Conservation (phyloP, 2,797 vertebrate genomes). For the Choloepus didactylus region DNA sequence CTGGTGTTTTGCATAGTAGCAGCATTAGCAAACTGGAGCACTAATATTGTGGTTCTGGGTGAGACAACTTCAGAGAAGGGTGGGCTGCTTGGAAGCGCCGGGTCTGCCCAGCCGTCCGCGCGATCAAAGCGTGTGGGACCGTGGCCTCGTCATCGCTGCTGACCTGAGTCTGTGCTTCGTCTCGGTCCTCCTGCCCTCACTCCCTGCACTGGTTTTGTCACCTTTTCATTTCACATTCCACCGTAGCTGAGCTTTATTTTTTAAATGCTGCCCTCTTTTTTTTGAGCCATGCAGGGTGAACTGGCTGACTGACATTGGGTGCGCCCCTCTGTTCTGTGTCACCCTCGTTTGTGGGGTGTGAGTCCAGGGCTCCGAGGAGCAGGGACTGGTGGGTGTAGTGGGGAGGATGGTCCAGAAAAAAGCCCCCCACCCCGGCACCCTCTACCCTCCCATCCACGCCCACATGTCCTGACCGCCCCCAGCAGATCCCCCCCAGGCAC, state of each 20-base stretch:
- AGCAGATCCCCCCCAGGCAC: too few relatives aligned
- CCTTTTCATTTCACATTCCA: background rate
- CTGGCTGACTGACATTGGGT: accelerated
- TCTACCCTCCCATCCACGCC: accelerated
- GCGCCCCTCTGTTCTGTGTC: accelerated
- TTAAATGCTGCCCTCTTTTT: background rate
- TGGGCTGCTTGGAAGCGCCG: accelerated
- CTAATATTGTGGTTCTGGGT: background rate
- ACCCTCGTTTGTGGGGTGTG: accelerated
- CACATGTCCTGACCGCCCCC: accelerated
- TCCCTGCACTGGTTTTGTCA: background rate
- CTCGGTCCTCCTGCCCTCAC: background rate
- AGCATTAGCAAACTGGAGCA: too few relatives aligned
- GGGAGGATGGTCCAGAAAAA: background rate
- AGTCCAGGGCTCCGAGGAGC: background rate
- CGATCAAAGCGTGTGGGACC: accelerated
- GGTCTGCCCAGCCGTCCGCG: accelerated
- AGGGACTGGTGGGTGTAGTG: accelerated
- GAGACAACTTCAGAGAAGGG: background rate
- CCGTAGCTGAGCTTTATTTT: background rate
- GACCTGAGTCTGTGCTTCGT: accelerated
- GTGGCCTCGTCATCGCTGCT: accelerated
- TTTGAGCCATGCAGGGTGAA: background rate
- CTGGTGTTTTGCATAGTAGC: too few relatives aligned
- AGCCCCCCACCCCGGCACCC: accelerated